Conservation (phyloP, 2,797 vertebrate species). For the Lutjanus campechanus region DNA sequence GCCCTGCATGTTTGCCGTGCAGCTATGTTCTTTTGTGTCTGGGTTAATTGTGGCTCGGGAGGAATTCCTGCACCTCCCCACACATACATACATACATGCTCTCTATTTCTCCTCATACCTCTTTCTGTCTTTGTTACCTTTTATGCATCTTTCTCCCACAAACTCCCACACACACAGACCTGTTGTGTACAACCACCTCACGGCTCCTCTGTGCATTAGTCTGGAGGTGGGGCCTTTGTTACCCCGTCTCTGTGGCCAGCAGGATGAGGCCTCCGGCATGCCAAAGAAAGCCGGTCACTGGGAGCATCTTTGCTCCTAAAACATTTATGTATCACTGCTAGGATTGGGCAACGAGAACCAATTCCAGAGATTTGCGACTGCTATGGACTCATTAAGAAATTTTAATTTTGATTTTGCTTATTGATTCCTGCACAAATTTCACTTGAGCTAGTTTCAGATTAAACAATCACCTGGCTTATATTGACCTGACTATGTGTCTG, state of each 20-base stretch:
- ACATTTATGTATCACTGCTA: conserved; percentile 70
- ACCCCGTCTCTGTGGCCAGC: conserved; percentile 37
- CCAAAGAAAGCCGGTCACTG: conserved; percentile 65
- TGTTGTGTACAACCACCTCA: conserved; percentile 24
- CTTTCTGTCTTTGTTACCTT: conserved; percentile 6
- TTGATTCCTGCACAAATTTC: too few species aligned
- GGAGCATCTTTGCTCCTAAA: conserved; percentile 66
- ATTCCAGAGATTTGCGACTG: too few species aligned
- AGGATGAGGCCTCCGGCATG: conserved; percentile 58
- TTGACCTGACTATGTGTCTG: too few species aligned
- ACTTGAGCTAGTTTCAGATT: too few species aligned
- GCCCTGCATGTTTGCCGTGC: conserved; percentile 53
- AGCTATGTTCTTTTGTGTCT: conserved; percentile 75
- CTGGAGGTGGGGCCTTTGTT: conserved; percentile 43
- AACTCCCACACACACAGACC: conserved; percentile 26
- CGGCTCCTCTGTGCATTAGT: background rate
- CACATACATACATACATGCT: conserved; percentile 4
- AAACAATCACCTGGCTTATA: too few species aligned
- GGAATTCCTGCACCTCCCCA: conserved; percentile 64
- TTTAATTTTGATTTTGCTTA: too few species aligned
- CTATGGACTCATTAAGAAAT: too few species aligned
- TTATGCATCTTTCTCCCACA: conserved; percentile 8
- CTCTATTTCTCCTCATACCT: conserved; percentile 4
- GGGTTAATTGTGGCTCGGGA: conserved; percentile 78
- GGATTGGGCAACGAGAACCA: too few species aligned